Conservation (phyloP, 2,888 invertebrate genomes). For the Philereme vetulata region DNA sequence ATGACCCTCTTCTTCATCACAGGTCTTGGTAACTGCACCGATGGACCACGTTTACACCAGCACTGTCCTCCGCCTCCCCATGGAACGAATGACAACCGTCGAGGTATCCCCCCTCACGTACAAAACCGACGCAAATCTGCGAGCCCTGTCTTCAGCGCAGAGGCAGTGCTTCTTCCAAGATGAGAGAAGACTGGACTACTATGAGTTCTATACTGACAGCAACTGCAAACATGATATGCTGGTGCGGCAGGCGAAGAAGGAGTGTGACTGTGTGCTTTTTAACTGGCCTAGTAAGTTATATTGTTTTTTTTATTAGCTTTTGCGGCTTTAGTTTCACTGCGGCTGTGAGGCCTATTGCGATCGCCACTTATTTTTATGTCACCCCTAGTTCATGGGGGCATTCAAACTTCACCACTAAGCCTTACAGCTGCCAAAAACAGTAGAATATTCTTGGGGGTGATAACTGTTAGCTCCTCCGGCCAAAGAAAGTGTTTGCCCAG, state of each 20-base stretch:
- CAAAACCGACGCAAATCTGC: slow-evolving; percentile 65
- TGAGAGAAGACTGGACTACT: slow-evolving; percentile 66
- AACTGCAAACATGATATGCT: slow-evolving; percentile 82
- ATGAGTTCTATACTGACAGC: slow-evolving; percentile 78
- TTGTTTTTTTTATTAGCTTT: neutral
- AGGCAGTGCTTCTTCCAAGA: slow-evolving; percentile 76
- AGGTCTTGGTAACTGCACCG: slow-evolving; percentile 73
- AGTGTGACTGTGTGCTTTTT: slow-evolving; percentile 74
- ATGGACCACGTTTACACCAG: slow-evolving; percentile 74
- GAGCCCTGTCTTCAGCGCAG: slow-evolving; percentile 57
- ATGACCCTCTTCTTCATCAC: slow-evolving; percentile 1
- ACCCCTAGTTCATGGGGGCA: no score
- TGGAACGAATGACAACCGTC: slow-evolving; percentile 75
- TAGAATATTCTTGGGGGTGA: no score
- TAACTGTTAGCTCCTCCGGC: no score
- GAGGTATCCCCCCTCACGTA: slow-evolving; percentile 74
- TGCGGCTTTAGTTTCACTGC: no score
- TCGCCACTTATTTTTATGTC: no score
- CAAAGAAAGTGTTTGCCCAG: no score
- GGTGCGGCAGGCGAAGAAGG: slow-evolving; percentile 68
- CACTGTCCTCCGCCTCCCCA: slow-evolving; percentile 71
- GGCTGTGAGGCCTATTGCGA: no score
- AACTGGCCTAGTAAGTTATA: slow-evolving; percentile 73
- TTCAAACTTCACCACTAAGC: no score
- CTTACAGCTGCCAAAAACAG: no score